These are phyloP conservation scores for Botia kubotai DNA, from an alignment of 2,797 vertebrate species.

Conservation along the genomic window DNA sequence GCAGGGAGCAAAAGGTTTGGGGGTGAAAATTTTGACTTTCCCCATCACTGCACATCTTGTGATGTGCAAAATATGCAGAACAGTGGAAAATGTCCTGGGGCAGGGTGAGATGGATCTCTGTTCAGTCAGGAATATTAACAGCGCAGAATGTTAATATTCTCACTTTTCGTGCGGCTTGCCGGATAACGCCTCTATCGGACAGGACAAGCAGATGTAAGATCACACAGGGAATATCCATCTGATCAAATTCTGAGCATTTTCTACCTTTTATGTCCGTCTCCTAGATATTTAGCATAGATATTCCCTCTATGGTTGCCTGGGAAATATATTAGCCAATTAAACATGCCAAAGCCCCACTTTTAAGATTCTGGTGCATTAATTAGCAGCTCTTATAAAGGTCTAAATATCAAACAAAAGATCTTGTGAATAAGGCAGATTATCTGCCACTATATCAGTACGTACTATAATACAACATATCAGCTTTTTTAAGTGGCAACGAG, in stretches of 20 bases:
- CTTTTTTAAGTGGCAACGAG: constrained; percentile 8
- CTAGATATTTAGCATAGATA: constrained; percentile 21
- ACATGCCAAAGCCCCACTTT: constrained; percentile 26
- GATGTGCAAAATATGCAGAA: constrained; percentile 35
- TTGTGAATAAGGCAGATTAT: background rate
- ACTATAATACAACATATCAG: background rate
- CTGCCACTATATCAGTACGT: background rate
- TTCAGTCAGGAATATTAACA: constrained; percentile 52
- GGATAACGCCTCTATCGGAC: constrained; percentile 21
- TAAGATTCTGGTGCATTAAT: constrained; percentile 44
- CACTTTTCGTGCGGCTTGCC: constrained; percentile 33
- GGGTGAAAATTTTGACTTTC: background rate
- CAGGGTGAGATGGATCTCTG: constrained; percentile 19
- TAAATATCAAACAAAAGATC: constrained; percentile 31
- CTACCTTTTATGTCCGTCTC: constrained; percentile 22
- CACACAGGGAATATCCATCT: constrained; percentile 37
- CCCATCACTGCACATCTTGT: constrained; percentile 1
- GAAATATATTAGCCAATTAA: constrained; percentile 50
- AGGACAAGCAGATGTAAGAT: constrained; percentile 49
- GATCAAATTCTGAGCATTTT: constrained; percentile 21
- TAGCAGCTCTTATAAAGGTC: constrained; percentile 27
- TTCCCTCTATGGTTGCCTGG: constrained; percentile 26
- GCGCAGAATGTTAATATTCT: constrained; percentile 31
- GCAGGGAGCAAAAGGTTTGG: constrained; percentile 19
- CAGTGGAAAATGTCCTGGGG: constrained; percentile 40